These are phyloP conservation scores for Caenorhabditis doughertyi DNA, from an alignment of 2,888 invertebrate genomes.

Conservation along the genomic window DNA sequence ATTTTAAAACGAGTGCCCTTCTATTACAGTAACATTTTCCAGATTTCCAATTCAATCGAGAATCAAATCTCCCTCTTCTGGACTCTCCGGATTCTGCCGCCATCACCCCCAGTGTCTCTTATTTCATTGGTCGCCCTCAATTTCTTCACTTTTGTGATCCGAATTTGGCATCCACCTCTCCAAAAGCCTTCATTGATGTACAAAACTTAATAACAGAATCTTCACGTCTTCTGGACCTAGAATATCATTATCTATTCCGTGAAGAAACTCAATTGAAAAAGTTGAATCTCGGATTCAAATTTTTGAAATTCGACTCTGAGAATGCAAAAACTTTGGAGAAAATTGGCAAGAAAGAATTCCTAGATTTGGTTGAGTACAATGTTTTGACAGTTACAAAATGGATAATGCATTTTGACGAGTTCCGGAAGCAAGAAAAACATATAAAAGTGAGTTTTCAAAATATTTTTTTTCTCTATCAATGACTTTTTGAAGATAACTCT, in stretches of 20 bases:
- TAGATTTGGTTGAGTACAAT: slow-evolving; percentile 28
- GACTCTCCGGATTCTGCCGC: background rate
- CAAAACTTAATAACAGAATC: slow-evolving; percentile 25
- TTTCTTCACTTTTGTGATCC: slow-evolving; percentile 24
- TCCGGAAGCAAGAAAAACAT: slow-evolving; percentile 16
- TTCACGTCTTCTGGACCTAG: slow-evolving; percentile 14
- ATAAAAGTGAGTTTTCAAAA: too few relatives aligned
- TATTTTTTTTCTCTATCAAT: too few relatives aligned
- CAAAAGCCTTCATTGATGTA: slow-evolving; percentile 8
- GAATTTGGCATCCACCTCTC: too few relatives aligned
- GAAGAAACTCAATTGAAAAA: slow-evolving; percentile 22
- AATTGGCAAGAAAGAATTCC: slow-evolving; percentile 11
- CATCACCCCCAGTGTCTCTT: background rate
- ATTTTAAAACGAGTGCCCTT: too few relatives aligned
- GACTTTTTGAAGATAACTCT: slow-evolving; percentile 30
- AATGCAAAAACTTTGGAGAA: background rate
- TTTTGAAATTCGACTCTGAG: background rate
- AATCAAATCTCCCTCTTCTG: background rate
- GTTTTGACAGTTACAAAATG: slow-evolving; percentile 37
- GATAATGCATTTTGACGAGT: slow-evolving; percentile 41
- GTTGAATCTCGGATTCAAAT: slow-evolving; percentile 13
- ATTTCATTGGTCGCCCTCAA: too few relatives aligned
- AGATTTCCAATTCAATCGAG: slow-evolving; percentile 27
- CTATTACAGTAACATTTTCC: too few relatives aligned
- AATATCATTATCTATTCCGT: background rate